These are phyloP conservation scores for Ligdia adustata DNA, from an alignment of 2,888 invertebrate species.

Conservation along the genomic window DNA sequence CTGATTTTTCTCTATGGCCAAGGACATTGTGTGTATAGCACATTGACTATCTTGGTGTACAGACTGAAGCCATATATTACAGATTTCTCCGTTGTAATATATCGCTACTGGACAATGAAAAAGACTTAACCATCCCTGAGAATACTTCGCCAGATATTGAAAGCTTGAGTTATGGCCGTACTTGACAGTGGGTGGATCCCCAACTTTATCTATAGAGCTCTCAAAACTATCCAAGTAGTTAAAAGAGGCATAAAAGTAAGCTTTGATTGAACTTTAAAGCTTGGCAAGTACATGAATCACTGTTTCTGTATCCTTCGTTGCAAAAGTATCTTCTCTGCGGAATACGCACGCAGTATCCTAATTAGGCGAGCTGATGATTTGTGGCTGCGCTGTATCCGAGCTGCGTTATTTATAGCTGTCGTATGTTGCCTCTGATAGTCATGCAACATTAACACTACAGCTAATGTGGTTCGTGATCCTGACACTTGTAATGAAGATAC, in stretches of 20 bases:
- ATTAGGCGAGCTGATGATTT: slow-evolving; percentile 51
- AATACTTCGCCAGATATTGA: slow-evolving; percentile 33
- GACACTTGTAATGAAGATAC: slow-evolving; percentile 1
- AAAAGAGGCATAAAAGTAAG: not conserved
- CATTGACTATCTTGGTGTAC: slow-evolving; percentile 15
- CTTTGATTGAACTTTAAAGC: not conserved
- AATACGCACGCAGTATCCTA: slow-evolving; percentile 46
- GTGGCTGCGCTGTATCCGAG: slow-evolving; percentile 46
- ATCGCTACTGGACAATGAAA: slow-evolving; percentile 37
- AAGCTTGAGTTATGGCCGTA: slow-evolving; percentile 12
- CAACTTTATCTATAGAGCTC: not conserved
- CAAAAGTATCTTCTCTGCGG: slow-evolving; percentile 20
- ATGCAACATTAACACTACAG: not conserved
- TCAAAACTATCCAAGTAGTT: not conserved
- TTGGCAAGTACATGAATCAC: not conserved
- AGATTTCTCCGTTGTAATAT: slow-evolving; percentile 48
- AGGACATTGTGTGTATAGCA: too few relatives aligned
- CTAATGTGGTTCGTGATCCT: slow-evolving; percentile 4
- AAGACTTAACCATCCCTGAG: slow-evolving; percentile 22
- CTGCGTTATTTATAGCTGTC: slow-evolving; percentile 52
- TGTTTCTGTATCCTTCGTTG: not conserved
- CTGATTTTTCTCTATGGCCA: too few relatives aligned
- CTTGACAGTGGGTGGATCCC: not conserved
- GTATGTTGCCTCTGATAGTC: slow-evolving; percentile 33
- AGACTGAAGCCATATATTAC: not conserved